A percentile compares a stretch with the other conserved stretches of the same genome.
phyloP scores from a whole-genome alignment of 2,113 vertebrate species.

The Grantiella picta region DNA sequence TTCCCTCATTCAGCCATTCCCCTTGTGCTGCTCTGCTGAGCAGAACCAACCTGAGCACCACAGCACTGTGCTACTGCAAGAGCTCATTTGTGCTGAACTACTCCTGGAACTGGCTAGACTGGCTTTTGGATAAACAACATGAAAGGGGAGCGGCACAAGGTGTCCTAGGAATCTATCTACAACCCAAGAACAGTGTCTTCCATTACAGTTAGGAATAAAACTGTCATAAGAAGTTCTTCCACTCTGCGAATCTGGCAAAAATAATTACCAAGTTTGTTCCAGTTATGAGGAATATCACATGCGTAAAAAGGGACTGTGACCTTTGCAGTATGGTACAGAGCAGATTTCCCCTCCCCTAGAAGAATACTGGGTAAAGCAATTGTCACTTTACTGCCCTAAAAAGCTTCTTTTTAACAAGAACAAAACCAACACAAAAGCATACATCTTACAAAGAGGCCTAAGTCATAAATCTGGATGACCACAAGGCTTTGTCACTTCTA shows the following conservation, averaged over 20 bases:
- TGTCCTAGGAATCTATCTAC: not conserved
- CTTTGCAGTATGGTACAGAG: not conserved
- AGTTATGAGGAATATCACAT: not conserved
- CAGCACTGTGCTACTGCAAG: not conserved
- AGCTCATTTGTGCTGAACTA: not conserved
- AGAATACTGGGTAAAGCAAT: not conserved
- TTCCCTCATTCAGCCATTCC: not conserved
- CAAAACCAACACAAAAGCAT: not conserved
- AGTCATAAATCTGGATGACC: not conserved
- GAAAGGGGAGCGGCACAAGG: not conserved
- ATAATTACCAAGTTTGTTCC: not conserved
- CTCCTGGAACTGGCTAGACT: constrained; percentile 21
- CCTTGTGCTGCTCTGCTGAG: not conserved
- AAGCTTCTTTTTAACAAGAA: not conserved
- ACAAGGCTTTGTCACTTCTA: not conserved
- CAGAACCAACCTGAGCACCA: not conserved
- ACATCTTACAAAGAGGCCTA: not conserved
- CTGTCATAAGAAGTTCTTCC: not conserved
- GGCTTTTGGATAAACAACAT: constrained; percentile 21
- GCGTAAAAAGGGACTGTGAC: not conserved
- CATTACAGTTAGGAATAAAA: not conserved
- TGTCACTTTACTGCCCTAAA: not conserved
- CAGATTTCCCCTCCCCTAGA: not conserved
- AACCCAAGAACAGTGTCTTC: not conserved
- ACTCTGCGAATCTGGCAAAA: not conserved